phyloP scores from a whole-genome alignment of 2,888 invertebrate genomes.

The Caenorhabditis macrosperma region DNA sequence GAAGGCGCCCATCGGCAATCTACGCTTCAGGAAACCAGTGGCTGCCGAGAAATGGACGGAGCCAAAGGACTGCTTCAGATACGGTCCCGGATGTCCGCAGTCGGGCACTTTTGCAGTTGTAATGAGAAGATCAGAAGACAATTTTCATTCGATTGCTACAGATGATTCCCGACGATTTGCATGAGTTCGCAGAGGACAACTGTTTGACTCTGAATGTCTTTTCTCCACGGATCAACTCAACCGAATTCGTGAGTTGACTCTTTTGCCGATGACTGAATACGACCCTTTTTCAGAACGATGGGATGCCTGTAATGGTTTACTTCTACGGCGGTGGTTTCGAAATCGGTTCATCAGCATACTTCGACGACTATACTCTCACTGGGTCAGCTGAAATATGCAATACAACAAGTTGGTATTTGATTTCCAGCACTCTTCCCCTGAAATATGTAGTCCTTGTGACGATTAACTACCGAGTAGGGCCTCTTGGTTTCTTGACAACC shows the following conservation, averaged over 20 bases:
- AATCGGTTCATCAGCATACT: constrained; percentile 47
- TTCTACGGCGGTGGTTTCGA: constrained; percentile 68
- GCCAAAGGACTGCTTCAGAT: constrained; percentile 58
- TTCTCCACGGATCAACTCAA: constrained; percentile 50
- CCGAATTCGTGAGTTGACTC: constrained; percentile 42
- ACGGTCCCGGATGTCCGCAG: constrained; percentile 66
- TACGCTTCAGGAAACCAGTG: constrained; percentile 62
- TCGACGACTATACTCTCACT: constrained; percentile 48
- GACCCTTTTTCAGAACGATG: too few relatives aligned
- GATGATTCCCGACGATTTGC: background rate
- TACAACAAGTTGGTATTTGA: too few relatives aligned
- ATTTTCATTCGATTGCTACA: background rate
- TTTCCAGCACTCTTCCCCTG: constrained; percentile 70
- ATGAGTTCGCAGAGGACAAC: constrained; percentile 40
- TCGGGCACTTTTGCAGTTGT: constrained; percentile 26
- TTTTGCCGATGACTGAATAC: background rate
- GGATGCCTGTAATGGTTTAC: constrained; percentile 68
- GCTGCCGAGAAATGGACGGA: constrained; percentile 59
- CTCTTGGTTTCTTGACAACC: constrained; percentile 68
- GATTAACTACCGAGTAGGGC: constrained; percentile 72
- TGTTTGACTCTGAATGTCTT: constrained; percentile 69
- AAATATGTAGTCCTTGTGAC: constrained; percentile 73
- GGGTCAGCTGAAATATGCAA: too few relatives aligned
- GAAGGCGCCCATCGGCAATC: constrained; percentile 13
- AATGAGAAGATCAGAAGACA: background rate